phyloP scores from a whole-genome alignment of 2,888 invertebrate species.

The Drosophila percnosoma region DNA sequence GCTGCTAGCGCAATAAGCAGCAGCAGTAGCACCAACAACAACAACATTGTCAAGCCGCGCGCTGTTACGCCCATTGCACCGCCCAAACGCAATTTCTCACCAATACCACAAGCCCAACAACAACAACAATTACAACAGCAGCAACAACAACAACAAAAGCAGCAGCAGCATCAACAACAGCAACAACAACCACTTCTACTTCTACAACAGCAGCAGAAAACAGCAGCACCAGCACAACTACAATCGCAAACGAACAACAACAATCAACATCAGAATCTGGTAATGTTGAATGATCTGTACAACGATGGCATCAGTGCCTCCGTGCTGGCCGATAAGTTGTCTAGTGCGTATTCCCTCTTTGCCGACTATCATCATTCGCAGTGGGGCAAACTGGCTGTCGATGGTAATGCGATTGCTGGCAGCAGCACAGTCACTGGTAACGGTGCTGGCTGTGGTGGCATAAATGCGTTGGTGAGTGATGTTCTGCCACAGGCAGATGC shows the following conservation, averaged over 20 bases:
- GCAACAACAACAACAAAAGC: conserved; percentile 21
- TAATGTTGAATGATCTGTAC: conserved; percentile 64
- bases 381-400: conserved; percentile 84
- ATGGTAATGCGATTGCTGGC: conserved; percentile 54
- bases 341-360: conserved; percentile 93
- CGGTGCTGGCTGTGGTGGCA: conserved; percentile 58
- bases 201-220: conserved; percentile 19
- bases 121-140: conserved; percentile 28
- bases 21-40: conserved; percentile 26
- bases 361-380: conserved; percentile 88
- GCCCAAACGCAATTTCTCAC: conserved; percentile 69
- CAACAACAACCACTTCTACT: conserved; percentile 20
- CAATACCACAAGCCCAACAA: conserved; percentile 48
- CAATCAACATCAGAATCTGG: conserved; percentile 69
- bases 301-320: conserved; percentile 75
- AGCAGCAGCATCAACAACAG: conserved; percentile 31
- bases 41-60: conserved; percentile 53
- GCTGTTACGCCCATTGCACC: conserved; percentile 84
- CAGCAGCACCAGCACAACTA: conserved; percentile 41
- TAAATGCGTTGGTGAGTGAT: conserved; percentile 76
- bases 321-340: conserved; percentile 80
- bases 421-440: conserved; percentile 49
- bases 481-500: conserved; percentile 89
- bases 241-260: conserved; percentile 43
- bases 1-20: conserved; percentile 31